Evolutionary conservation across 2,888 invertebrate species (phyloP).

Genomic region (Margaritifera margaritifera): DNA sequence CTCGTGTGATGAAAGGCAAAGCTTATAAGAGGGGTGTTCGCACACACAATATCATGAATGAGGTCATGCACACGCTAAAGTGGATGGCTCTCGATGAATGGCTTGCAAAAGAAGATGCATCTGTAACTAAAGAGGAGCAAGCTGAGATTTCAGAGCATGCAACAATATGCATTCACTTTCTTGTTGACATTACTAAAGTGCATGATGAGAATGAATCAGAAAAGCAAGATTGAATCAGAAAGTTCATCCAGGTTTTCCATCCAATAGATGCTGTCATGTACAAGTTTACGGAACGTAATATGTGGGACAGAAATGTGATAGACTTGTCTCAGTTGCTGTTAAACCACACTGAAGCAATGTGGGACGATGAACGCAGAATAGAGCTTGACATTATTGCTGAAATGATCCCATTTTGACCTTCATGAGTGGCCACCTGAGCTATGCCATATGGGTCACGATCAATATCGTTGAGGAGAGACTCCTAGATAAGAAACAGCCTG

Average conservation of each 20-base stretch:
- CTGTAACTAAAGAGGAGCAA: too few relatives aligned
- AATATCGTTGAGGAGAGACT: slow-evolving; percentile 9
- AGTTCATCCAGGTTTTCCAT: too few relatives aligned
- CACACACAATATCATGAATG: slow-evolving; percentile 16
- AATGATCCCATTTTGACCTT: slow-evolving; percentile 12
- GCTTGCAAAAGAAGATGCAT: too few relatives aligned
- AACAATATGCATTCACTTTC: not conserved
- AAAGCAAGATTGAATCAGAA: too few relatives aligned
- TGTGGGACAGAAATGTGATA: slow-evolving; percentile 5
- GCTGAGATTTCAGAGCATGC: too few relatives aligned
- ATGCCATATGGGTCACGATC: slow-evolving; percentile 16
- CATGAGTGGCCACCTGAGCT: slow-evolving; percentile 7
- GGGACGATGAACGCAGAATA: slow-evolving; percentile 9
- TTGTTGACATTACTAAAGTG: too few relatives aligned
- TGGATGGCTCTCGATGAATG: slow-evolving; percentile 10
- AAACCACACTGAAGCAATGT: slow-evolving; percentile 7
- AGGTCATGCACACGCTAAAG: slow-evolving; percentile 5
- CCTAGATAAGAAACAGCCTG: not conserved
- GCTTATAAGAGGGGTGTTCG: slow-evolving; percentile 22
- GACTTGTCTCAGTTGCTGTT: slow-evolving; percentile 10
- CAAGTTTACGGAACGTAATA: too few relatives aligned
- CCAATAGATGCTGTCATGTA: too few relatives aligned
- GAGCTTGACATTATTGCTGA: slow-evolving; percentile 15
- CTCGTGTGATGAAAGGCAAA: slow-evolving; percentile 16
- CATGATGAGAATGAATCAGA: slow-evolving; percentile 1